Base-by-base conservation (phyloP, 35 echinoderm and acorn worm genomes). In the Lytechinus variegatus region DNA sequence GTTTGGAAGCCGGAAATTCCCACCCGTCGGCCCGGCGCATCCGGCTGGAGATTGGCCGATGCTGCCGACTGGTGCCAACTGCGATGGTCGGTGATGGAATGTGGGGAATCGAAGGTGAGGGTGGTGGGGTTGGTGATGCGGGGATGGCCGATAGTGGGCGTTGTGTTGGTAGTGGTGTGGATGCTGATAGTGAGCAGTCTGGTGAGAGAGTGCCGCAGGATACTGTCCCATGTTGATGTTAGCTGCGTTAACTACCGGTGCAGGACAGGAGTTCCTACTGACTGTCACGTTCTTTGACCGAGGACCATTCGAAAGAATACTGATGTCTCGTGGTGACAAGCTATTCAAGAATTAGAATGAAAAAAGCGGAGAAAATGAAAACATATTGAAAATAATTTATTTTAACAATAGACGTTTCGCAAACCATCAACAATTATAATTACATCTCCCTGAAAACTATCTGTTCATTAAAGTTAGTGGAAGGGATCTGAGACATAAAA, bases 191-290 rank as follows among this genome's bases (percentile, higher is more conserved):
- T 90, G 88, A 90, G 14, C 29, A 2, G 87, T 3, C 87, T 92
- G 91, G 44, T 54, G 54, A 27, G 54, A 57, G n/a, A 5, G 10
- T 9, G 52, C 24, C 4, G 92, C 28, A 27, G 54, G 53, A 54
- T 19, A 55, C 13, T 28, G 9, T 4, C 52, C 54, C 53, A 57
- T 93, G 54, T 53, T 9, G n/a, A 93, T 33, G 27, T 54, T 93
- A 21, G 92, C 92, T 27, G 92, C 92, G n/a, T 93, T 93, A 9
- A 93, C 92, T 57, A 93, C 92, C 52, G 92, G 92, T 53, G 92
- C 92, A 28, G 92, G 92, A 27, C 55, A 93, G 11, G 92, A 27
- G 28, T 93, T 93, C 54, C 53, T 93, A 9, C 53, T 33, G 11
- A 93, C 92, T 54, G 92, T 93, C 11, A 93, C 54, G 21, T 93